Evolutionary conservation across 1,140 invertebrate genomes (phyloP).

Genomic region (Patella vulgata): DNA sequence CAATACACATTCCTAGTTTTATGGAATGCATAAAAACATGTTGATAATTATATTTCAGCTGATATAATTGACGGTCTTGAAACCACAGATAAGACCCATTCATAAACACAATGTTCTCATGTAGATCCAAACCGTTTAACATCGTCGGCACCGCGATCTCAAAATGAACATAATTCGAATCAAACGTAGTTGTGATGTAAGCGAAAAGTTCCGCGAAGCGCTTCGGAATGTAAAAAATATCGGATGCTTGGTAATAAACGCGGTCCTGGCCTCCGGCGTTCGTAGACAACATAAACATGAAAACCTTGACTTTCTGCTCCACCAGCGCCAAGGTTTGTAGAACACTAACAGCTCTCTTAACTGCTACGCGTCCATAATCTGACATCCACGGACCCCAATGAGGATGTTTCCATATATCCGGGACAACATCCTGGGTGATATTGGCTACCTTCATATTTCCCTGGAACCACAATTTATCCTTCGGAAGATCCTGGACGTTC

Average conservation of each 20-base stretch:
- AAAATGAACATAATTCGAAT: background rate
- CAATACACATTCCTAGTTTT: background rate
- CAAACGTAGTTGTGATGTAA: background rate
- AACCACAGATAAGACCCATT: constrained; percentile 10
- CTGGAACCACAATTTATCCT: constrained; percentile 5
- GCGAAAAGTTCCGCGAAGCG: background rate
- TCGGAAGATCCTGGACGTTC: constrained; percentile 2
- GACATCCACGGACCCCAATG: constrained; percentile 8
- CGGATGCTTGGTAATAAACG: constrained; percentile 12
- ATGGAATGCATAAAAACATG: background rate
- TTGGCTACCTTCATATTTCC: constrained; percentile 4
- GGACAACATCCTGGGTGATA: constrained; percentile 1
- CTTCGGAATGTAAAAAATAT: constrained; percentile 7
- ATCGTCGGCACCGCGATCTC: constrained; percentile 11
- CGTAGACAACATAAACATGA: background rate
- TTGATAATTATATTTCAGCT: background rate
- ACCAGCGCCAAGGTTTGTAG: no score
- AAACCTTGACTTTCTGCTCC: background rate
- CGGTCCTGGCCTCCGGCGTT: background rate
- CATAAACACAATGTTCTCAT: background rate
- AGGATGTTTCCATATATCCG: constrained; percentile 4
- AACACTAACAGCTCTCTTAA: no score
- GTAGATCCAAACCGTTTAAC: background rate
- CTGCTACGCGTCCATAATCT: background rate
- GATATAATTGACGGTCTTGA: background rate